Base-by-base conservation (phyloP, 2,797 vertebrate species). In the Bovichtus diacanthus region DNA sequence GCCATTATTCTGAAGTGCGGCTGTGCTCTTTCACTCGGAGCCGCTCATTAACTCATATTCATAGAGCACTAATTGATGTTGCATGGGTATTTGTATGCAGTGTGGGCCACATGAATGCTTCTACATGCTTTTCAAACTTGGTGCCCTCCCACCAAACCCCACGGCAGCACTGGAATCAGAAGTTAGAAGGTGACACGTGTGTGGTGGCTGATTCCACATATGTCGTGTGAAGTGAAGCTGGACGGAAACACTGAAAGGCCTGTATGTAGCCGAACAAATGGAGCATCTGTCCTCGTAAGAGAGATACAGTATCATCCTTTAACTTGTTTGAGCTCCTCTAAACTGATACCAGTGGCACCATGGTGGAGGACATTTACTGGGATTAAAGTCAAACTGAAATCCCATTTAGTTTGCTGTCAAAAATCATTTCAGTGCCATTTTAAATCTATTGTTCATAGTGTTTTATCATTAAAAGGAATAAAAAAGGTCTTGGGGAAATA, bases 1-100 rank as follows among this genome's bases (percentile, higher is more conserved):
- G 66, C 53, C 74, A 78, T 86, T 73, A 81, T 39, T 47, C 23
- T 83, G 55, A 69, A 87, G 81, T 74, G 74, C 75, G 66, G 51
- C 60, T 56, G 46, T 34, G 64, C 83, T 82, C 76, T 71, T 49
- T 80, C 77, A 65, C 66, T 83, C 70, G 39, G 16, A 21, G 70
- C 70, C 21, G 56, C 70, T 81, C 74, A 75, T 81, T 81, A 81
- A 72, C 74, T 75, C 54, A 54, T 66, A 73, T 66, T 86, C 74
- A 83, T 9, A 9, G 38, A 78, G 75, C 56, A 54, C 68, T 81
- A 87, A 87, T 81, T 74, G 69, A 41, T 76, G 72, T 51, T 67
- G 18, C 81, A 74, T 76, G 62, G 59, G 10, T 80, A 19, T 78
- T 76, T 78, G 68, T 76, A 70, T 70, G 39, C 56, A 70, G 44